A percentile compares a stretch with the other conserved stretches of the same genome.
phyloP scores from a whole-genome alignment of 2,888 invertebrate species.

The Eumacrocentrus americanus region DNA sequence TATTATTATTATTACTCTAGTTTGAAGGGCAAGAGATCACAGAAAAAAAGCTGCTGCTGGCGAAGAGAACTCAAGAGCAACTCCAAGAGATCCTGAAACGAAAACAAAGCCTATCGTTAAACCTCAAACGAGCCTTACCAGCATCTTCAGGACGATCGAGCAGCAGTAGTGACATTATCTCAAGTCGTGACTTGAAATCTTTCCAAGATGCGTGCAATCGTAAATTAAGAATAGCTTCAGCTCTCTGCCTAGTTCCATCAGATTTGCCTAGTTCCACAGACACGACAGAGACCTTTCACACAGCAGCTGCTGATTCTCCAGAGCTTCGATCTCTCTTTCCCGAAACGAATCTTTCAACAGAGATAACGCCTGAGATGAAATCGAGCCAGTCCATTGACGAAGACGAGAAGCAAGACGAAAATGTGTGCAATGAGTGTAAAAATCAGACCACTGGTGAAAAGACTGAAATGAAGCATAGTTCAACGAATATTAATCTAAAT shows the following conservation, averaged over 20 bases:
- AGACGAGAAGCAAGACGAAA: constrained; percentile 10
- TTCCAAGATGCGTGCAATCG: constrained; percentile 51
- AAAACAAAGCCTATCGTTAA: constrained; percentile 72
- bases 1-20: constrained; percentile 38
- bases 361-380: neutral
- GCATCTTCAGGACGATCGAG: constrained; percentile 57
- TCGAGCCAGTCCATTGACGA: neutral
- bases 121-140: constrained; percentile 67
- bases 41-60: constrained; percentile 60
- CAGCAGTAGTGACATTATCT: constrained; percentile 45
- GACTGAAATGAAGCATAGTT: constrained; percentile 9
- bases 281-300: constrained; percentile 76
- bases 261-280: constrained; percentile 54
- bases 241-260: constrained; percentile 49
- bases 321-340: constrained; percentile 44
- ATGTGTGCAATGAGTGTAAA: constrained; percentile 27
- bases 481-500: constrained; percentile 4
- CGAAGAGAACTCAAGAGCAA: constrained; percentile 63
- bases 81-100: constrained; percentile 63
- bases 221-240: constrained; percentile 55
- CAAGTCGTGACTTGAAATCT: constrained; percentile 46
- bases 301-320: constrained; percentile 69
- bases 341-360: constrained; percentile 17
- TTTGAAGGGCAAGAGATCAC: constrained; percentile 47
- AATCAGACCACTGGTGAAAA: constrained; percentile 27